Evolutionary conservation across 2,113 vertebrate genomes (phyloP).

Genomic region (Bufo bufo): DNA sequence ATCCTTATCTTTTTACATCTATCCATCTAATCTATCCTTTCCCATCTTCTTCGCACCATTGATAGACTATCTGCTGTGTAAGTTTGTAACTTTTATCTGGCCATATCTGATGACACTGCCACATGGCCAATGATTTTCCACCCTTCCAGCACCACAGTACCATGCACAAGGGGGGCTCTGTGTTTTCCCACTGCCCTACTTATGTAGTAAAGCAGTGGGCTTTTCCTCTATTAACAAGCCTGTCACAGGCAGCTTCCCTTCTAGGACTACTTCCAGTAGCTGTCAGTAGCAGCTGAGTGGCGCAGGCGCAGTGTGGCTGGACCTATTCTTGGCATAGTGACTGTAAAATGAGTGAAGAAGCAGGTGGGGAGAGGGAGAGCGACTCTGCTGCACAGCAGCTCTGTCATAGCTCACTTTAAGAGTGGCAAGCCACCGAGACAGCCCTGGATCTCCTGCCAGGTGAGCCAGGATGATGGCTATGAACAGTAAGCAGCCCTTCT

Average conservation of each 20-base stretch:
- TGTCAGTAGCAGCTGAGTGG: slow-evolving; percentile 53
- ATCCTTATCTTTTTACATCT: background rate
- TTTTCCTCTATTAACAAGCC: background rate
- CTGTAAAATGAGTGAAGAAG: slow-evolving; percentile 85
- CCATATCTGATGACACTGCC: background rate
- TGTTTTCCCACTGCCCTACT: background rate
- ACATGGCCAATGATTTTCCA: background rate
- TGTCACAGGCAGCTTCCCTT: slow-evolving; percentile 37
- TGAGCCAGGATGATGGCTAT: slow-evolving; percentile 87
- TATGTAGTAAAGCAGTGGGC: background rate
- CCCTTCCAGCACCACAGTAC: background rate
- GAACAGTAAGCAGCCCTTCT: slow-evolving; percentile 94
- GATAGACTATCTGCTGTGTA: background rate
- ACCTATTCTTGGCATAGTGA: slow-evolving; percentile 71
- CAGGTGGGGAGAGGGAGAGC: slow-evolving; percentile 70
- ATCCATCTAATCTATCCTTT: background rate
- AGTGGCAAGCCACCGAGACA: slow-evolving; percentile 71
- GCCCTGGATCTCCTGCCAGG: slow-evolving; percentile 74
- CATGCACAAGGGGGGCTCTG: background rate
- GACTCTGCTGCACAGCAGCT: slow-evolving; percentile 72
- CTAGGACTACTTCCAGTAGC: slow-evolving; percentile 59
- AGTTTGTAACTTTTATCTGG: background rate
- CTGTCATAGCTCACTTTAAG: slow-evolving; percentile 78
- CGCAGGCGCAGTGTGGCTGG: slow-evolving; percentile 72
- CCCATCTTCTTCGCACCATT: background rate